These are phyloP conservation scores for Asbolus verrucosus DNA, from an alignment of 1,140 invertebrate genomes.

Conservation along the genomic window DNA sequence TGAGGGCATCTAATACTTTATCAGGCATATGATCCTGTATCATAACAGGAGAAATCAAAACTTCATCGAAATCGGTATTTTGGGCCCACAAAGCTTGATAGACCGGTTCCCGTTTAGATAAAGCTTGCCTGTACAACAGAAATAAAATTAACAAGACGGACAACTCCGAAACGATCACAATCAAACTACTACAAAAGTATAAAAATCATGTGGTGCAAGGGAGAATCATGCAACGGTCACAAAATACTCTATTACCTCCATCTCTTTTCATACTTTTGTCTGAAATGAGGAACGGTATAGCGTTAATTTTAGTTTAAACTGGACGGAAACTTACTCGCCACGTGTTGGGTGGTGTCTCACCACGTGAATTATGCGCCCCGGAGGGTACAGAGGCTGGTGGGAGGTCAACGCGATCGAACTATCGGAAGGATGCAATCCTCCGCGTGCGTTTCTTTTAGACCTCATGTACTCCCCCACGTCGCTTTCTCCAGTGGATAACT, in stretches of 20 bases:
- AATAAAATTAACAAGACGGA: not conserved
- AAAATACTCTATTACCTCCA: slow-evolving; percentile 72
- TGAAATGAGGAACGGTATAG: slow-evolving; percentile 66
- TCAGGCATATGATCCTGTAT: slow-evolving; percentile 95
- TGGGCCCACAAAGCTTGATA: slow-evolving; percentile 93
- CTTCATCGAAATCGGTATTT: slow-evolving; percentile 90
- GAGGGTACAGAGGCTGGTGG: slow-evolving; percentile 87
- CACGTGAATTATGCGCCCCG: slow-evolving; percentile 90
- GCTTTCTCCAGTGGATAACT: slow-evolving; percentile 72
- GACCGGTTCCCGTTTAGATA: slow-evolving; percentile 81
- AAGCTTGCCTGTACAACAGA: slow-evolving; percentile 69
- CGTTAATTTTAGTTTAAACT: not conserved
- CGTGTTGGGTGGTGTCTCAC: slow-evolving; percentile 88
- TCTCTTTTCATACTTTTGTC: slow-evolving; percentile 78
- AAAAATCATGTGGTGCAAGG: slow-evolving; percentile 39
- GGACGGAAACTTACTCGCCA: slow-evolving; percentile 77
- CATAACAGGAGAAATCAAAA: slow-evolving; percentile 92
- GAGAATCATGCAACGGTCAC: slow-evolving; percentile 19
- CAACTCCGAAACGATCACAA: no score
- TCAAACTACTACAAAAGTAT: slow-evolving; percentile 43
- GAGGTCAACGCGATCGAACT: slow-evolving; percentile 81
- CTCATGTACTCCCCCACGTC: slow-evolving; percentile 75
- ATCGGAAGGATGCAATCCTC: slow-evolving; percentile 77
- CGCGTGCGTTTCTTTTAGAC: slow-evolving; percentile 71
- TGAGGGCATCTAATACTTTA: slow-evolving; percentile 85